Base-by-base conservation (phyloP, 1,140 invertebrate genomes). In the Elymnias hypermnestra region DNA sequence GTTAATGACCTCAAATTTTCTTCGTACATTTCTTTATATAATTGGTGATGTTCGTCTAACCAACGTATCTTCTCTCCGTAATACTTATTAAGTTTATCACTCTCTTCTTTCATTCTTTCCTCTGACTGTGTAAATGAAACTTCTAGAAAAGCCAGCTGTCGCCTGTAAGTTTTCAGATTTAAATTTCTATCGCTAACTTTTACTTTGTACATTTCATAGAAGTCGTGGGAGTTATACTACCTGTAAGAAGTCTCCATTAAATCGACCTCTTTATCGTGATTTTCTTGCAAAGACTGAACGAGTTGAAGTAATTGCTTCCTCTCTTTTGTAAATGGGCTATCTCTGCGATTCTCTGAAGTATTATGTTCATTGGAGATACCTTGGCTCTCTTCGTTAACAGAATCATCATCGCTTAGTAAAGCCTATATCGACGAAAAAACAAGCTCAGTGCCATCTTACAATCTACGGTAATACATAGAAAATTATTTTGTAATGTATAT, bases 201-300 rank as follows among this genome's bases (percentile, higher is more conserved):
- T 21, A 21, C 19, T 4, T 21, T n/a, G n/a, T n/a, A n/a, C n/a
- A n/a, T n/a, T n/a, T n/a, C n/a, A n/a, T n/a, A n/a, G n/a, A n/a
- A n/a, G n/a, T n/a, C n/a, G n/a, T n/a, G n/a, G n/a, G n/a, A n/a
- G n/a, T n/a, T n/a, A n/a, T n/a, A n/a, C 13, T 15, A 86, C 85
- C 82, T 81, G 45, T 86, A 86, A 15, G 85, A 87, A 14, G 65
- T 83, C 56, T 87, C 83, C 79, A 87, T 83, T 15, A 86, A 56
- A 59, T 87, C 83, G 21, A 86, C 77, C 59, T 87, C 86, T 47
- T 82, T 87, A 36, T 83, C 82, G 25, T 87, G 83, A 55, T 86
- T 86, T 35, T 85, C 79, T 54, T 86, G 82, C 3, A 87, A 48
- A 0, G 78, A 85, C 12, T 75, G 72, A 6, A 86, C 74, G 3